phyloP scores from a whole-genome alignment of 2,797 vertebrate genomes.

The Coilia nasus region DNA sequence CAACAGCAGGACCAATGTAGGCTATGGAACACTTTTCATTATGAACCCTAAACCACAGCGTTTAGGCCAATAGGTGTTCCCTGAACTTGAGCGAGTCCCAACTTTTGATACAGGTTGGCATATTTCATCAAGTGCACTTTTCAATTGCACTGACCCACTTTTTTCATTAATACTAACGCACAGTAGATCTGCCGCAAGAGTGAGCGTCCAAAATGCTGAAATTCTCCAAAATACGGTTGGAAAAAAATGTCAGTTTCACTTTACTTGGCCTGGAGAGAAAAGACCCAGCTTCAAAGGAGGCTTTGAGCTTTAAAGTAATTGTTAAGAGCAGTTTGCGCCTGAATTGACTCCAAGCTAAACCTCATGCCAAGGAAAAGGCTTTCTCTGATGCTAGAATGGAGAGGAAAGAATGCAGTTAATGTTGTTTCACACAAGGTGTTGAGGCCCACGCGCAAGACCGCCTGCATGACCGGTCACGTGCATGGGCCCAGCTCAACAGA shows the following conservation, averaged over 20 bases:
- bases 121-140: not conserved
- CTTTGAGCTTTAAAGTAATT: constrained; percentile 48
- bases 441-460: constrained; percentile 63
- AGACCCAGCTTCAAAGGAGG: constrained; percentile 45
- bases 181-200: not conserved
- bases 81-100: not conserved
- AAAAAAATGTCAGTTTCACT: constrained; percentile 36
- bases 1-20: not conserved
- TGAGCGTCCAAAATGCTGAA: not conserved
- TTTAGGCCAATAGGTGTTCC: not conserved
- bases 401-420: constrained; percentile 49
- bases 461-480: constrained; percentile 79
- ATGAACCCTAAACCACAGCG: not conserved
- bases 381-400: constrained; percentile 43
- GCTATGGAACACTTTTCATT: not conserved
- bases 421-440: constrained; percentile 64
- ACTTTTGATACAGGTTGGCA: not conserved
- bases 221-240: constrained; percentile 16
- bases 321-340: constrained; percentile 46
- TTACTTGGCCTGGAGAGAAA: constrained; percentile 26
- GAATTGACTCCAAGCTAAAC: constrained; percentile 45
- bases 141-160: not conserved
- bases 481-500: constrained; percentile 56
- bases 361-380: constrained; percentile 57
- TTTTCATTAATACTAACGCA: not conserved